phyloP scores from a whole-genome alignment of 2,113 vertebrate genomes.

The Periophthalmus modestus region DNA sequence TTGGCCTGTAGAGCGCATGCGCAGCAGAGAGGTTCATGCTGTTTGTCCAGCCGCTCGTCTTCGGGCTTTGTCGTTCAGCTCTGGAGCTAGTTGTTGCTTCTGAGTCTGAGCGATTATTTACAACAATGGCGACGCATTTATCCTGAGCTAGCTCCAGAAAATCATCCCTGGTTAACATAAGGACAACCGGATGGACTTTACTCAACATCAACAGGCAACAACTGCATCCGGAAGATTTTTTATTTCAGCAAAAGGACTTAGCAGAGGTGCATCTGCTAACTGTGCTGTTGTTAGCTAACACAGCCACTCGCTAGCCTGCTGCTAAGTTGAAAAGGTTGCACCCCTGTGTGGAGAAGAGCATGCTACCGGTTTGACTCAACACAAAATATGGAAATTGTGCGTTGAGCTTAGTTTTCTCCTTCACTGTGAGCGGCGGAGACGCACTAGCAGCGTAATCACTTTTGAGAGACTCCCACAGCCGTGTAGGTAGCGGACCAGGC shows the following conservation, averaged over 20 bases:
- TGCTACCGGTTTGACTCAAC: not conserved
- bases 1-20: constrained; percentile 26
- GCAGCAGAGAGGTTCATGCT: constrained; percentile 7
- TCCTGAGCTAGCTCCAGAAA: constrained; percentile 68
- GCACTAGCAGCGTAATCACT: constrained; percentile 30
- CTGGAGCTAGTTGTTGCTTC: constrained; percentile 66
- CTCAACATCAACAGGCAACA: constrained; percentile 15
- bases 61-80: constrained; percentile 60
- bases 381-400: constrained; percentile 16
- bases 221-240: constrained; percentile 8
- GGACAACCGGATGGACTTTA: constrained; percentile 10
- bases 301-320: constrained; percentile 57
- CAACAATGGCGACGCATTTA: constrained; percentile 80
- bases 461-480: constrained; percentile 37
- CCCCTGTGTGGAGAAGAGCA: constrained; percentile 27
- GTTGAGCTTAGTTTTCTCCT: constrained; percentile 4
- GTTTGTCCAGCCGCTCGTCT: constrained; percentile 51
- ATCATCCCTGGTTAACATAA: constrained; percentile 49
- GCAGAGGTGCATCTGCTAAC: constrained; percentile 54
- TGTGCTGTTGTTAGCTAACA: constrained; percentile 55
- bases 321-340: constrained; percentile 72
- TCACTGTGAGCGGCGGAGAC: not conserved
- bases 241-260: constrained; percentile 18
- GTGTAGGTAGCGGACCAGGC: constrained; percentile 47
- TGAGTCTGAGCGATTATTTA: constrained; percentile 71